phyloP scores from a whole-genome alignment of 2,113 vertebrate genomes.

The Hyperopisus bebe region DNA sequence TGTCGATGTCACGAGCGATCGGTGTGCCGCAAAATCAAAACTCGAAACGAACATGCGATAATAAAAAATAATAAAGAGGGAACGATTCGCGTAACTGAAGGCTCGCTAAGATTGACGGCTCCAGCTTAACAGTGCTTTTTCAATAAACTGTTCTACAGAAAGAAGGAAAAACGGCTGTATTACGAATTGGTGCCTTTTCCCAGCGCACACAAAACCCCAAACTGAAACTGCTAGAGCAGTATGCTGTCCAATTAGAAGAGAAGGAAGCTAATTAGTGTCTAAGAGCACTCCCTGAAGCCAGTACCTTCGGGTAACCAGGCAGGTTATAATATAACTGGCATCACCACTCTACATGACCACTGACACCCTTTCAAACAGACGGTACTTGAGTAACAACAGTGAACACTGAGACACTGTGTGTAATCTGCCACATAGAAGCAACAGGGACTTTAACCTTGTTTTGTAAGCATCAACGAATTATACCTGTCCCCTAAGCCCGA shows the following conservation, averaged over 20 bases:
- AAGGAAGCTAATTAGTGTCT: neutral
- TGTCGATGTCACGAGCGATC: neutral
- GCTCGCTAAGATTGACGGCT: neutral
- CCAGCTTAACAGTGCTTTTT: neutral
- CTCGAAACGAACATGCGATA: neutral
- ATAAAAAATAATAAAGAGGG: neutral
- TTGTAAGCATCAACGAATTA: neutral
- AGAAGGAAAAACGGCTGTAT: neutral
- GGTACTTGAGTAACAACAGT: neutral
- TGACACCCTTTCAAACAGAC: neutral
- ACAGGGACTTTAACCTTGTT: neutral
- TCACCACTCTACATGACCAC: neutral
- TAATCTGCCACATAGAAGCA: neutral
- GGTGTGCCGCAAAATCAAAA: neutral
- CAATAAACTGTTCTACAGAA: neutral
- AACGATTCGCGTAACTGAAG: neutral
- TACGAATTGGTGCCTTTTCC: neutral
- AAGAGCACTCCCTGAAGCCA: neutral
- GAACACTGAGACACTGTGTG: neutral
- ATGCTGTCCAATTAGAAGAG: neutral
- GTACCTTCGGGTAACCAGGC: neutral
- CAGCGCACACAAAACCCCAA: neutral
- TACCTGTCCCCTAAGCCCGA: neutral
- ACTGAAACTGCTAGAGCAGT: neutral
- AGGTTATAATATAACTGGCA: neutral